Evolutionary conservation across 2,113 vertebrate species (phyloP).

Genomic region (Salvelinus namaycush): DNA sequence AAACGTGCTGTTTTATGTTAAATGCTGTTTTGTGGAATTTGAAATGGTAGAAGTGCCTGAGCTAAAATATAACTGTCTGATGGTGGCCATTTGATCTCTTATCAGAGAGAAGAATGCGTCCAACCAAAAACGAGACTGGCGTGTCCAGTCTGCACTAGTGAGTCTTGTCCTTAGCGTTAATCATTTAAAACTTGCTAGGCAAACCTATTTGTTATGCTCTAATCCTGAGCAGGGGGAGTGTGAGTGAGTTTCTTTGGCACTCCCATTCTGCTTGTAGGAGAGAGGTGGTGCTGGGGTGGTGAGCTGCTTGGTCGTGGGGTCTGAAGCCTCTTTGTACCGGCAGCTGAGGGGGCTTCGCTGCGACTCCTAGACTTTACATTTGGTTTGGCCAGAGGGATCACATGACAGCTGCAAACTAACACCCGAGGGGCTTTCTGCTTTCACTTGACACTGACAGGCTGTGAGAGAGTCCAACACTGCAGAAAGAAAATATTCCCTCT

Average conservation of each 20-base stretch:
- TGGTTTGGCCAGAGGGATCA: slow-evolving; percentile 74
- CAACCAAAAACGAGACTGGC: not conserved
- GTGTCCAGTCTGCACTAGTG: slow-evolving; percentile 15
- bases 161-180: slow-evolving; percentile 38
- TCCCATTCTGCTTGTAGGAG: slow-evolving; percentile 25
- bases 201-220: slow-evolving; percentile 58
- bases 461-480: slow-evolving; percentile 72
- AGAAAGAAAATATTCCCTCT: slow-evolving; percentile 80
- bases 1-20: not conserved
- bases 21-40: not conserved
- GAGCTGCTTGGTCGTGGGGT: slow-evolving; percentile 43
- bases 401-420: slow-evolving; percentile 80
- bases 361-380: slow-evolving; percentile 68
- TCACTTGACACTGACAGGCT: slow-evolving; percentile 78
- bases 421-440: slow-evolving; percentile 73
- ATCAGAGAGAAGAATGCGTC: slow-evolving; percentile 33
- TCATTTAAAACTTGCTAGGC: slow-evolving; percentile 52
- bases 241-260: slow-evolving; percentile 52
- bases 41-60: not conserved
- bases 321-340: slow-evolving; percentile 68
- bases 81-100: not conserved
- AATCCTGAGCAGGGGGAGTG: slow-evolving; percentile 55
- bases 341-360: slow-evolving; percentile 72
- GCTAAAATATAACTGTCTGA: not conserved
- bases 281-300: slow-evolving; percentile 31